Percentiles rank a stretch among this genome's conserved stretches.
Conservation (phyloP, 2,113 vertebrate genomes). For the Cairina moschata region DNA sequence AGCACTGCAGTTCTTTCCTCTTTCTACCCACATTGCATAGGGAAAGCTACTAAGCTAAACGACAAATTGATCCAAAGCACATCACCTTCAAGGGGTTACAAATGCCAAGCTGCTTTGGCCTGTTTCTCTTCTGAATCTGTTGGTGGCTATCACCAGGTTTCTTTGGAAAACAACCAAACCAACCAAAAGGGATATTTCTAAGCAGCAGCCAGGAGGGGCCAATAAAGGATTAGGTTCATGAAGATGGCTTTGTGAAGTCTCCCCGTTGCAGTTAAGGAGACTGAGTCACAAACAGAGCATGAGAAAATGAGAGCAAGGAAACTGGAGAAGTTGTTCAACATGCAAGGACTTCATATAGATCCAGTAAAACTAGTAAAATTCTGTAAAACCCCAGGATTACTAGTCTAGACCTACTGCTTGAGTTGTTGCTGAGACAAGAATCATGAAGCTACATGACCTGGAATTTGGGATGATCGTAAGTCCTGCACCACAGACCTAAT, state of each 20-base stretch:
- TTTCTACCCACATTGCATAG: background rate
- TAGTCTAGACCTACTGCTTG: background rate
- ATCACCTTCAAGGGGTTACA: background rate
- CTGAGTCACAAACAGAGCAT: accelerated
- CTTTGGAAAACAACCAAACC: background rate
- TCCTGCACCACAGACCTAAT: accelerated
- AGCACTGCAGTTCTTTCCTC: background rate
- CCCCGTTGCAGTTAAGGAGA: background rate
- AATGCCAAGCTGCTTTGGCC: background rate
- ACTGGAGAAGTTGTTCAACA: background rate
- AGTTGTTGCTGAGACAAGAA: background rate
- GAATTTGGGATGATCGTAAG: background rate
- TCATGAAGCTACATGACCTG: background rate
- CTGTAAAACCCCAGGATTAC: background rate
- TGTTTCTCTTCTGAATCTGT: background rate
- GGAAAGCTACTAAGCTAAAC: accelerated
- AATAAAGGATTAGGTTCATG: background rate
- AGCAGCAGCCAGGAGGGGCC: background rate
- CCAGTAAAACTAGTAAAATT: background rate
- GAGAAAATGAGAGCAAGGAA: background rate
- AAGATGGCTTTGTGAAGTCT: background rate
- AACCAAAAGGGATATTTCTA: background rate
- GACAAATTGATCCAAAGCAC: background rate
- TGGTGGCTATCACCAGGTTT: background rate
- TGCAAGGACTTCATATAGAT: background rate